Base-by-base conservation (phyloP, 2,888 invertebrate genomes). In the Laothoe populi region DNA sequence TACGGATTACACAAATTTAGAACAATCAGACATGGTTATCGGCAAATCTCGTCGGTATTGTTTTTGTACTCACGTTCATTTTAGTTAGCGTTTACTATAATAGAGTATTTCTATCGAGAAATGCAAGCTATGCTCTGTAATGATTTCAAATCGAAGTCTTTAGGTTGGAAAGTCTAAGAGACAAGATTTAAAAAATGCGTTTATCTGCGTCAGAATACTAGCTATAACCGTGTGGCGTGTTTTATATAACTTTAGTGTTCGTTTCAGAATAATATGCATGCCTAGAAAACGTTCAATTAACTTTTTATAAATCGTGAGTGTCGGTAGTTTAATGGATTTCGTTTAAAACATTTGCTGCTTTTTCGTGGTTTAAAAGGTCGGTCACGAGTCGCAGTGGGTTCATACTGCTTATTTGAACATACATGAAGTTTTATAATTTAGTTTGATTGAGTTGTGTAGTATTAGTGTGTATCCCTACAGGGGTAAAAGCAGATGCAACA, bases 241-340 rank as follows among this genome's bases (percentile, higher is more conserved):
- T 16, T 31, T 53, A 19, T 19, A 19, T 19, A 16, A 19, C 19
- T 5, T 26, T 19, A 11, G 35, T 35, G 46, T 21, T 19, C 23
- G 53, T 19, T 31, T 19, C 38, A 38, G 38, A 38, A 35, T 3
- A 11, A 44, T 19, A 53, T 53, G 53, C 35, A 31, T 31, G 19
- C 35, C 11, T 13, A 38, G 38, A 38, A 10, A 53, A 53, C 35
- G 31, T 10, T 31, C 21, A 19, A 53, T 53, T 19, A 19, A 53
- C 35, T 53, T 53, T 53, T 53, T 53, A 31, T 49, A 16, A 31
- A 48, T 7, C 48, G 26, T 16, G 24, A n/a, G 26, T 49, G 49
- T 4, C 31, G 4, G 31, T 53, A 53, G 4, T 35, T 23, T 46
- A 53, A 53, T 53, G 16, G 53, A 53, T 53, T 53, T 19, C 35